Evolutionary conservation across 2,113 vertebrate species (phyloP), one percentile per base, ranked within the genome.

Genomic region (Oriolus oriolus): DNA sequence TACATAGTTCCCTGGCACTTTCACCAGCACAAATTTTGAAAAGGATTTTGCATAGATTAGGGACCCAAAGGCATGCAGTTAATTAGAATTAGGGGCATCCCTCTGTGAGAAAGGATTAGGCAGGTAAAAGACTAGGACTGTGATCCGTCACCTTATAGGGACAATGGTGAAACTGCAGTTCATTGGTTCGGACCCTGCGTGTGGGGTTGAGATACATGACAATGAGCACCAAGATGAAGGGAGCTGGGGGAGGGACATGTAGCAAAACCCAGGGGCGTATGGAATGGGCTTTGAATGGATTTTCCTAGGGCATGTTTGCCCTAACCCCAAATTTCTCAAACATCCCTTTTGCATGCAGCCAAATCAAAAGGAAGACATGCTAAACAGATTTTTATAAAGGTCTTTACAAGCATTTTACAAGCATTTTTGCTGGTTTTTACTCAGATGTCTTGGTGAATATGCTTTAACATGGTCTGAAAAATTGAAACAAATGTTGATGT

Each of bases 51-150:
- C 90, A 79, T 84, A 90, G 95, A 90, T 90, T 89, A 96, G 88
- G 83, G 69, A 92, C 64, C 84, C 65, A 92, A 84, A 95, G 88
- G 56, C 56, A 69, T 50, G 61, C 52, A 69, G 61, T 84, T 97
- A 95, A 96, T 96, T 86, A 87, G 88, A 96, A 94, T 94, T 92
- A 90, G 60, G 60, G 73, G 47, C 68, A 84, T 95, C 82, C 88
- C 93, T 93, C 92, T 95, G 95, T 86, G 90, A 82, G 96, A 94
- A 93, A 84, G 90, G 83, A 97, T 97, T 96, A 94, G 73, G 61
- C 86, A 96, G 90, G 95, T 96, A 96, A 93, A 95, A 96, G 92
- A 33, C 80, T 39, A 33, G 69, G 60, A 61, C 64, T 87, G 52
- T 96, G 93, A 94, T 89, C 80, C 2, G 23, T 87, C 92, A 94